Evolutionary conservation across 2,797 vertebrate species (phyloP), one percentile per base, ranked within the genome.

Genomic region (Acanthurus leucopareius): DNA sequence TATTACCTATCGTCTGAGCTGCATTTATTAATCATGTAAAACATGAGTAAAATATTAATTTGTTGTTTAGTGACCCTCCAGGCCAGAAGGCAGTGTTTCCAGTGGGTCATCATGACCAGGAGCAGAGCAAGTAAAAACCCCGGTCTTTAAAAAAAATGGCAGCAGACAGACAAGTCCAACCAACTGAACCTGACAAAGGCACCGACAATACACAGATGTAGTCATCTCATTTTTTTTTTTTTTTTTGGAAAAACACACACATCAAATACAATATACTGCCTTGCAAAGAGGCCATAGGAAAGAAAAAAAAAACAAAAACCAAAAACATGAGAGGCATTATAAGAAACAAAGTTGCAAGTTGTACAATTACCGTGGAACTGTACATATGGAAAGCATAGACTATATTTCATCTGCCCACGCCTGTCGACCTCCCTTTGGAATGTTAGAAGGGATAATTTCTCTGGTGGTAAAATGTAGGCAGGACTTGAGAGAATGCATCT

Each of bases 131-230:
- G 85, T 49, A 84, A 86, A 82, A 86, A 74, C 48, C 79, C 59
- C 25, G 10, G 80, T 69, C 76, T 85, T 35, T 35, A 35, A 35
- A 35, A 80, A 79, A 83, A 82, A 89, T 79, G 84, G 75, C 73
- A 64, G 80, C 86, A 90, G 79, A 91, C 83, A 80, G 85, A 90
- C 89, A 90, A 91, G 86, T 93, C 86, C 86, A 89, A 88, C 81
- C 76, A 90, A 91, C 73, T 88, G 73, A 93, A 92, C 88, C 87
- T 87, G 91, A 92, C 90, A 76, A 93, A 94, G 92, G 92, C 90
- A 94, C 92, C 89, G 75, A 94, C 92, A 93, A 93, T 88, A 94
- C 94, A 94, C 88, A 86, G 77, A 93, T 89, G 88, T 87, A 88
- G 85, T 85, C 77, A 81, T 83, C 82, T 35, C 32, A 35, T 35